Base-by-base conservation (phyloP, 2,113 vertebrate species). In the Damaliscus lunatus region DNA sequence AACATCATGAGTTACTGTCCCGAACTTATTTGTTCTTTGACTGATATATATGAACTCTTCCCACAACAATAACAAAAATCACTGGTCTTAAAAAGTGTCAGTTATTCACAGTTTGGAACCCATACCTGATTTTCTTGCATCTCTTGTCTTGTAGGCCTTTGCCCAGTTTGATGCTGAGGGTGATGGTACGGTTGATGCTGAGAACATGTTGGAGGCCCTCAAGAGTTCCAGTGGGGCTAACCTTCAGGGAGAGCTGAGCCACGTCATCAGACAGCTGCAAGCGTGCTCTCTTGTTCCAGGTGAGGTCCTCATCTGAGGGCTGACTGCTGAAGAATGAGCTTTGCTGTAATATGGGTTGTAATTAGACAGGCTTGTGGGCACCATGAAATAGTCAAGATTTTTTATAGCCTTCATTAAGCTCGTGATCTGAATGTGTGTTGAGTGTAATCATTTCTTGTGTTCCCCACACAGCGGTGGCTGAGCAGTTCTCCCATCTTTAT, bases 161-260 rank as follows among this genome's bases (percentile, higher is more conserved):
- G 99, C 99, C 86, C 99, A 99, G 96, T 99, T 99, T 96, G 99
- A 99, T 98, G 99, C 99, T 0, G 99, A 99, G 98, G 99, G 99
- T 10, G 99, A 99, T 98, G 99, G 99, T 29, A 99, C 99, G 0
- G 99, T 99, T 19, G 99, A 99, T 46, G 99, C 99, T 71, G 99
- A 99, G 98, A 99, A 98, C 95, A 99, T 99, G 99, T 96, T 99
- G 97, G 99, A 99, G 94, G 98, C 99, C 89, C 99, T 99, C 96
- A 99, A 99, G 99, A 99, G 99, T 98, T 99, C 99, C 92, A 99
- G 99, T 77, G 99, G 99, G 82, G 99, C 99, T 94, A 99, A 99
- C 98, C 99, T 99, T 59, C 99, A 99, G 88, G 99, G 99, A 91
- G 99, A 99, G 96, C 99, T 99, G 94, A 99, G 99, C 98, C 99